A percentile compares a stretch with the other conserved stretches of the same genome.
Evolutionary conservation across 2,113 vertebrate species (phyloP).

Genomic region (Lontra canadensis): DNA sequence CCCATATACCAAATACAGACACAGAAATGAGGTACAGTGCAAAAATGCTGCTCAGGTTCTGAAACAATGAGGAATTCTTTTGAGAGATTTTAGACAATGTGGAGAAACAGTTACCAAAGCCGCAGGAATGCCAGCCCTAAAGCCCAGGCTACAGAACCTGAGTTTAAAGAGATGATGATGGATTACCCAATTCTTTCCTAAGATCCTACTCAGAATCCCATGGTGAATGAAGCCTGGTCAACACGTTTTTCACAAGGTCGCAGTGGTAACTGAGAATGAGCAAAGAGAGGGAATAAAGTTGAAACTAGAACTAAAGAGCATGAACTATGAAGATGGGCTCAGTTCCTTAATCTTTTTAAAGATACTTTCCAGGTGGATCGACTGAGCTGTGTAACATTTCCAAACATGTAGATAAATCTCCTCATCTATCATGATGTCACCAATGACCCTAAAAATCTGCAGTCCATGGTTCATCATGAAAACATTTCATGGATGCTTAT

Average conservation of each 20-base stretch:
- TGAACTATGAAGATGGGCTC: conserved; percentile 62
- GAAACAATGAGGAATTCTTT: conserved; percentile 72
- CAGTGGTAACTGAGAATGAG: conserved; percentile 50
- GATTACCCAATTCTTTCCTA: conserved; percentile 76
- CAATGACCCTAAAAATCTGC: conserved; percentile 70
- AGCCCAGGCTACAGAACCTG: conserved; percentile 65
- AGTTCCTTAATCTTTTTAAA: conserved; percentile 75
- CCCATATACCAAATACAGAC: conserved; percentile 19
- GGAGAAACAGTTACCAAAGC: conserved; percentile 78
- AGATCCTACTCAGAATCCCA: conserved; percentile 58
- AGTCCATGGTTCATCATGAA: conserved; percentile 72
- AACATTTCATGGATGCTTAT: conserved; percentile 78
- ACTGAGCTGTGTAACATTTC: conserved; percentile 67
- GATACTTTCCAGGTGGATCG: conserved; percentile 75
- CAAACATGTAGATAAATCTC: conserved; percentile 71
- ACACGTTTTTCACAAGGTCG: conserved; percentile 50
- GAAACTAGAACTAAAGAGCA: conserved; percentile 69
- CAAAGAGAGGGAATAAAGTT: conserved; percentile 65
- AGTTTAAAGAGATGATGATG: conserved; percentile 78
- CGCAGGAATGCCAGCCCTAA: conserved; percentile 71
- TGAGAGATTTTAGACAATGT: conserved; percentile 70
- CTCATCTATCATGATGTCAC: conserved; percentile 74
- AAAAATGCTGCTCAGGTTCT: conserved; percentile 7
- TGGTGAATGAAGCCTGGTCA: conserved; percentile 55
- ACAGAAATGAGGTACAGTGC: not conserved